phyloP scores from a whole-genome alignment of 1,140 invertebrate genomes.

The Platyscapa corneri region DNA sequence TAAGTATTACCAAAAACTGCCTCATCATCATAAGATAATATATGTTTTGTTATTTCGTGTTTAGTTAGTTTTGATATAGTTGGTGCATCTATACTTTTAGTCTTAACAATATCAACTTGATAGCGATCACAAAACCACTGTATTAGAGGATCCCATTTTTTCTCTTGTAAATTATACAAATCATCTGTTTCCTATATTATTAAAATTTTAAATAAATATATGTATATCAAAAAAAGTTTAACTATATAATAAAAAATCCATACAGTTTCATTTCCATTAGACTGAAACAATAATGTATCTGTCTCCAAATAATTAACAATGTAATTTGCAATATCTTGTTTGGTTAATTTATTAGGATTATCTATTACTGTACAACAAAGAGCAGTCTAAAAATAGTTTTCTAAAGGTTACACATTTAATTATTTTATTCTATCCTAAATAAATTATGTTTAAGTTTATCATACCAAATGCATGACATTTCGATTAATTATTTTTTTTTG shows the following conservation, averaged over 20 bases:
- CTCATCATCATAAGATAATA: slow-evolving; percentile 85
- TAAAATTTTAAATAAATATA: slow-evolving; percentile 47
- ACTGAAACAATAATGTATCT: slow-evolving; percentile 89
- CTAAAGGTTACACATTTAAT: slow-evolving; percentile 39
- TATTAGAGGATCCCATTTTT: slow-evolving; percentile 92
- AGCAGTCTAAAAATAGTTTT: slow-evolving; percentile 80
- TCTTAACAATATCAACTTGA: slow-evolving; percentile 82
- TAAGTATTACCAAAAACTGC: slow-evolving; percentile 82
- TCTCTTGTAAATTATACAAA: slow-evolving; percentile 83
- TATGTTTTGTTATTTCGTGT: slow-evolving; percentile 80
- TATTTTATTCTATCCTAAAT: background rate
- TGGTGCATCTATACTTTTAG: slow-evolving; percentile 80
- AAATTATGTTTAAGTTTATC: slow-evolving; percentile 48
- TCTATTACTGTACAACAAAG: slow-evolving; percentile 92
- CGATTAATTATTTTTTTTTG: slow-evolving; percentile 86
- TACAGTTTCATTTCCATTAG: slow-evolving; percentile 77
- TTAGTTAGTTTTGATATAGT: slow-evolving; percentile 80
- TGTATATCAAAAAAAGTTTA: background rate
- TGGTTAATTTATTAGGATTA: slow-evolving; percentile 89
- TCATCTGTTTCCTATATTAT: slow-evolving; percentile 80
- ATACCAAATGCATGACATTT: slow-evolving; percentile 92
- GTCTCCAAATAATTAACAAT: slow-evolving; percentile 89
- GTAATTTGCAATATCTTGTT: slow-evolving; percentile 84
- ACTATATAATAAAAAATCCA: slow-evolving; percentile 8
- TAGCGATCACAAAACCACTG: slow-evolving; percentile 91